Evolutionary conservation across 2,888 invertebrate genomes (phyloP), one percentile per base, ranked within the genome.

Genomic region (Axea sp.): DNA sequence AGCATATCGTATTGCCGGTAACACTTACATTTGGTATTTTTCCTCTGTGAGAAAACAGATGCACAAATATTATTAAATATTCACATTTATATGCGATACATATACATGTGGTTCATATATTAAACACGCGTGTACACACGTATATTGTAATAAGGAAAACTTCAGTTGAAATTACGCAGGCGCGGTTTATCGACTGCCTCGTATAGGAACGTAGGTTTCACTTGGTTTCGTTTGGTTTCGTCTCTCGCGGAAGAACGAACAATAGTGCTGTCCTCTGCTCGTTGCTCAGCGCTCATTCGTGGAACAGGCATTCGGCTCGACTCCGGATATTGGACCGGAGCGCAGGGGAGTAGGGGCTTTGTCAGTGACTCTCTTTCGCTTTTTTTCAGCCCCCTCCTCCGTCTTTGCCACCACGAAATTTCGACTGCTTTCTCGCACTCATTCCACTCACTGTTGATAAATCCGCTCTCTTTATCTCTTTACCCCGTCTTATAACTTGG

Each of bases 111-210:
- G n/a, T n/a, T n/a, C n/a, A n/a, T n/a, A n/a, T n/a, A n/a, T n/a
- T n/a, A n/a, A n/a, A n/a, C n/a, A n/a, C n/a, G n/a, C n/a, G n/a
- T n/a, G n/a, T n/a, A n/a, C n/a, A 22, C 7, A 28, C 26, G 19
- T 35, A 45, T 45, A 26, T 60, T 62, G 37, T 49, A 49, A 64
- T 31, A 59, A 68, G 59, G 41, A n/a, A 41, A 15, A 35, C 6
- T 15, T 26, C 30, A 26, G 37, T 19, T 8, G 12, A 73, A 69
- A 74, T 68, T 81, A 80, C 84, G 84, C 84, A 82, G 73, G 81
- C 84, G 83, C 83, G 81, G 80, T 83, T 83, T 85, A 85, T 83
- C 83, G 84, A 85, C 82, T 84, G 76, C 77, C 76, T 79, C 80
- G 73, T 59, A 76, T 76, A 73, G 77, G 74, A 77, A 76, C 77